A percentile compares a stretch with the other conserved stretches of the same genome.
These are phyloP conservation scores for Cavia aperea DNA, from an alignment of 2,113 vertebrate species.

Conservation along the genomic window DNA sequence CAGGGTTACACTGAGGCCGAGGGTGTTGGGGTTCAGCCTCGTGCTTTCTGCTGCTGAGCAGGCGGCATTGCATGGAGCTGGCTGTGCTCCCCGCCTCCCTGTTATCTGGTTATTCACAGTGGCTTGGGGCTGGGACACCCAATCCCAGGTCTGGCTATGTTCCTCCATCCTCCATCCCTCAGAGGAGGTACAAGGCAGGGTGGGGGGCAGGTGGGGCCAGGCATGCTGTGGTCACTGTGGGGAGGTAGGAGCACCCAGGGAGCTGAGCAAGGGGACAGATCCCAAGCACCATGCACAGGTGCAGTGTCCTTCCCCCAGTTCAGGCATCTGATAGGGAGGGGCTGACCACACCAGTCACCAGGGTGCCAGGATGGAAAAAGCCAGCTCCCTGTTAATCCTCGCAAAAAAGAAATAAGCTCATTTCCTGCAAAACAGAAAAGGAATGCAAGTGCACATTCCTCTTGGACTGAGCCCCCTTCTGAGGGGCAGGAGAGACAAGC, in stretches of 20 bases:
- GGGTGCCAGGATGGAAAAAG: background rate
- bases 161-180: background rate
- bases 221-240: background rate
- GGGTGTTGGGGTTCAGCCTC: background rate
- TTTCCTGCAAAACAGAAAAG: slow-evolving; percentile 8
- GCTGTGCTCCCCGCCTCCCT: background rate
- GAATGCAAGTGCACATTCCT: background rate
- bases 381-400: background rate
- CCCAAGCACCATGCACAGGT: background rate
- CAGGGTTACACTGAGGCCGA: background rate
- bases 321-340: background rate
- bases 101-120: background rate
- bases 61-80: too few relatives aligned
- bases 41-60: too few relatives aligned
- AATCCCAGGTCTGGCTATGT: background rate
- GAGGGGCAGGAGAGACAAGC: background rate
- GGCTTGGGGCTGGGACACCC: background rate
- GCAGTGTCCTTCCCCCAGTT: background rate
- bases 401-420: background rate
- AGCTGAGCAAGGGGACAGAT: background rate
- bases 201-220: background rate
- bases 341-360: background rate
- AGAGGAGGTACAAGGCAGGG: background rate
- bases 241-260: background rate
- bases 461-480: rapidly evolving